Evolutionary conservation across 1,140 invertebrate species (phyloP).

Genomic region (Batillaria attramentaria): DNA sequence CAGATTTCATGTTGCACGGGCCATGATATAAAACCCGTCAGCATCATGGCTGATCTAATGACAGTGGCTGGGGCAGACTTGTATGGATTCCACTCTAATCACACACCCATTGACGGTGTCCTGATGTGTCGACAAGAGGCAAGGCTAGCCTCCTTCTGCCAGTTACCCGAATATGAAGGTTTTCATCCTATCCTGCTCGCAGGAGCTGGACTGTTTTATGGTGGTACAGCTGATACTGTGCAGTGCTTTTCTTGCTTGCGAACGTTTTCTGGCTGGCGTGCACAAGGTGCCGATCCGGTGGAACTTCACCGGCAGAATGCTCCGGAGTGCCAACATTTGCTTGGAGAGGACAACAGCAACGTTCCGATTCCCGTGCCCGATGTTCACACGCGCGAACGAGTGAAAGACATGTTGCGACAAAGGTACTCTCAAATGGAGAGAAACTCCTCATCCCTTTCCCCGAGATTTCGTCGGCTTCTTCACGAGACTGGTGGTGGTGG

Average conservation of each 20-base stretch:
- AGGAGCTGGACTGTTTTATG: slow-evolving; percentile 85
- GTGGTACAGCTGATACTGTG: slow-evolving; percentile 76
- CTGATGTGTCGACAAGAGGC: no score
- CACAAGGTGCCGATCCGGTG: slow-evolving; percentile 79
- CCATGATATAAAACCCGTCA: no score
- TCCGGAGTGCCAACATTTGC: slow-evolving; percentile 81
- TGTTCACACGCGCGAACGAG: not conserved
- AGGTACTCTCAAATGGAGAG: not conserved
- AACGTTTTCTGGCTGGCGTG: slow-evolving; percentile 81
- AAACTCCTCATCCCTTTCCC: not conserved
- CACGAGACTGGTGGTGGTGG: not conserved
- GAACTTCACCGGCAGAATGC: slow-evolving; percentile 81
- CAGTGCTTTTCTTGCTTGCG: slow-evolving; percentile 87
- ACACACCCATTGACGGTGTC: no score
- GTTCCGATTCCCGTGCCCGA: not conserved
- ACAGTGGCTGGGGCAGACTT: no score
- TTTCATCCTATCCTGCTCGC: slow-evolving; percentile 79
- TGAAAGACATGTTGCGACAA: slow-evolving; percentile 4
- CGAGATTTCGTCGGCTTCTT: not conserved
- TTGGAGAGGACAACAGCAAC: slow-evolving; percentile 59
- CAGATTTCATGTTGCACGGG: no score
- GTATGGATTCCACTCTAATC: no score
- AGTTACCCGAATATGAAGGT: no score
- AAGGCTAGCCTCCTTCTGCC: no score
- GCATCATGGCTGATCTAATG: no score